These are phyloP conservation scores for Pangasius macronema DNA, from an alignment of 2,797 vertebrate genomes.

Conservation along the genomic window DNA sequence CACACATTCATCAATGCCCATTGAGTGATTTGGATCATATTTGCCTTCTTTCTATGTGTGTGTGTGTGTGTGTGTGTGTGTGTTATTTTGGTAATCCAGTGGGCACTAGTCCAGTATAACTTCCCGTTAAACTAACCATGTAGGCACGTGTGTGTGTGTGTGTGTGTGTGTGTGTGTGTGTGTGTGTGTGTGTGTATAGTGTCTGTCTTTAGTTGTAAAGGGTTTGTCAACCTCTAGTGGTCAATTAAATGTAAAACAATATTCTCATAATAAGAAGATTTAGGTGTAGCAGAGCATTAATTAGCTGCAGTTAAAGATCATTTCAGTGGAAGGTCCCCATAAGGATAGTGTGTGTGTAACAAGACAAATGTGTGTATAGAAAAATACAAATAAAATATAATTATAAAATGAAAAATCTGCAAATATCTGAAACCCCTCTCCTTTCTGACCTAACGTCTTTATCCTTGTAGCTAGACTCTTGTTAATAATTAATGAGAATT, in stretches of 20 bases:
- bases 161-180: conserved; percentile 33
- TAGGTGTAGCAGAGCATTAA: neutral
- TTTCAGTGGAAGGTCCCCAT: neutral
- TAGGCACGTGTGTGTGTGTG: conserved; percentile 22
- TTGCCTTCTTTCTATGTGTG: neutral
- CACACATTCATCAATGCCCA: neutral
- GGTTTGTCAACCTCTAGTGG: conserved; percentile 50
- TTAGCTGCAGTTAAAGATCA: neutral
- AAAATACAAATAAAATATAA: neutral
- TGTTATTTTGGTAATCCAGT: conserved; percentile 33
- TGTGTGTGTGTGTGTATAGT: conserved; percentile 22
- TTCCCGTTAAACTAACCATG: conserved; percentile 27
- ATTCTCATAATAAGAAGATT: too few relatives aligned
- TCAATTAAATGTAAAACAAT: conserved; percentile 11
- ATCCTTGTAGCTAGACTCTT: neutral
- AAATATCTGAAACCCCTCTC: neutral
- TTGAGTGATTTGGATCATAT: conserved; percentile 6
- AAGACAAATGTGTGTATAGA: neutral
- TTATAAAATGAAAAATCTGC: neutral
- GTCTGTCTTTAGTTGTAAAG: conserved; percentile 24
- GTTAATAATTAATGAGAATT: neutral
- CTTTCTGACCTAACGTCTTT: neutral
- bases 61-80: conserved; percentile 32
- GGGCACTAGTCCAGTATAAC: conserved; percentile 33
- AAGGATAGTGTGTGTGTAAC: neutral